Conservation (phyloP, 1,140 invertebrate species). For the Rhagoletis pomonella region DNA sequence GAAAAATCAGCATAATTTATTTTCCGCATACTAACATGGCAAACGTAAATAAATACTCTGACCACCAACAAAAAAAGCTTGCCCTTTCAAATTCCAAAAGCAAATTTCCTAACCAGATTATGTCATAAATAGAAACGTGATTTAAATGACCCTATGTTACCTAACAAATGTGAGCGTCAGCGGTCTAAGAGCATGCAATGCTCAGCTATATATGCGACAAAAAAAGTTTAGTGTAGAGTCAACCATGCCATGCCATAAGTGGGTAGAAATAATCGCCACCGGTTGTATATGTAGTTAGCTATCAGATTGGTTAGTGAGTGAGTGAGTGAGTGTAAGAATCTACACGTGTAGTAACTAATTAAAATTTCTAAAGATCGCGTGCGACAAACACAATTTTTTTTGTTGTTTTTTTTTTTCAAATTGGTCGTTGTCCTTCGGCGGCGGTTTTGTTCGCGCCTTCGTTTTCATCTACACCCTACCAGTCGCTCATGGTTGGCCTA, state of each 20-base stretch:
- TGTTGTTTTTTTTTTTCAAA: not conserved
- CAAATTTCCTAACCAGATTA: not conserved
- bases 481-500: not conserved
- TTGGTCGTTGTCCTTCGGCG: not conserved
- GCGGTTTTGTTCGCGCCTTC: not conserved
- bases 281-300: too few species aligned
- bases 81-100: not conserved
- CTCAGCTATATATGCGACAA: not conserved
- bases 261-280: too few species aligned
- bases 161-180: not conserved
- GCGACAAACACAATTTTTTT: not conserved
- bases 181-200: not conserved
- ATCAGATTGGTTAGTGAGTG: not conserved
- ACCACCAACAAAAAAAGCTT: too few species aligned
- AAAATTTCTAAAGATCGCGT: slow-evolving; percentile 36
- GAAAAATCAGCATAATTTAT: not conserved
- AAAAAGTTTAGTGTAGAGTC: too few species aligned
- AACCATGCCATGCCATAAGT: too few species aligned
- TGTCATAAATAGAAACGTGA: not conserved
- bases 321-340: not conserved
- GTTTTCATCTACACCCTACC: too few species aligned
- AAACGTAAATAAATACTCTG: not conserved
- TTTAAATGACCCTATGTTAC: not conserved
- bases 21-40: not conserved
- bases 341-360: slow-evolving; percentile 3